Percentiles rank a stretch among this genome's conserved stretches.
Evolutionary conservation across 2,797 vertebrate species (phyloP).

Genomic region (Antrozous pallidus): DNA sequence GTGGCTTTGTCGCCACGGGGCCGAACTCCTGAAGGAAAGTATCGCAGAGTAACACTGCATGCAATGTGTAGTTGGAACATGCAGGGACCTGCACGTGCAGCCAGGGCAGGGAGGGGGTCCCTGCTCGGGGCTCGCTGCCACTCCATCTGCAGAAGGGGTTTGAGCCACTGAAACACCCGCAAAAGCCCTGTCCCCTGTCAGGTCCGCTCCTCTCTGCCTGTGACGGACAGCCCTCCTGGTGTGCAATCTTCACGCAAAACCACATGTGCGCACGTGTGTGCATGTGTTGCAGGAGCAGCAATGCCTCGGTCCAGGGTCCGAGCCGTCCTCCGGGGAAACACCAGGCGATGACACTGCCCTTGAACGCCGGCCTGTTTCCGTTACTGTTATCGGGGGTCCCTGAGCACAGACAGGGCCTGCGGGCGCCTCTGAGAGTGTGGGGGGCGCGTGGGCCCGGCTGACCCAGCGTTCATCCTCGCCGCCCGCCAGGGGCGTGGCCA

Average conservation of each 20-base stretch:
- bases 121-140: constrained; percentile 69
- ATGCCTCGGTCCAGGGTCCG: constrained; percentile 61
- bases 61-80: not conserved
- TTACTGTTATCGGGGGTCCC: constrained; percentile 28
- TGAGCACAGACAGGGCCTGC: constrained; percentile 39
- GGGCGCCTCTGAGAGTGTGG: not conserved
- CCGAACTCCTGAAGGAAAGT: not conserved
- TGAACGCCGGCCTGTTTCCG: not conserved
- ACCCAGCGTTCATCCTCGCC: fast-evolving
- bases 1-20: fast-evolving
- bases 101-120: not conserved
- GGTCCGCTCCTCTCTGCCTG: constrained; percentile 81
- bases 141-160: constrained; percentile 82
- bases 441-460: fast-evolving
- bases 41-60: fast-evolving
- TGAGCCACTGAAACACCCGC: constrained; percentile 46
- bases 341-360: constrained; percentile 60
- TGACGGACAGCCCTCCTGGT: constrained; percentile 63
- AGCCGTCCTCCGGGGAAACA: constrained; percentile 63
- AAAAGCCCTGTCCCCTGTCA: constrained; percentile 74
- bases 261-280: constrained; percentile 75
- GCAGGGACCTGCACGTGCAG: not conserved
- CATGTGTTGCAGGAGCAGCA: constrained; percentile 73
- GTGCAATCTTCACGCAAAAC: constrained; percentile 62
- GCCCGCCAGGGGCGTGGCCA: not conserved